Base-by-base conservation (phyloP, 2,113 vertebrate species). In the Boleophthalmus pectinirostris region DNA sequence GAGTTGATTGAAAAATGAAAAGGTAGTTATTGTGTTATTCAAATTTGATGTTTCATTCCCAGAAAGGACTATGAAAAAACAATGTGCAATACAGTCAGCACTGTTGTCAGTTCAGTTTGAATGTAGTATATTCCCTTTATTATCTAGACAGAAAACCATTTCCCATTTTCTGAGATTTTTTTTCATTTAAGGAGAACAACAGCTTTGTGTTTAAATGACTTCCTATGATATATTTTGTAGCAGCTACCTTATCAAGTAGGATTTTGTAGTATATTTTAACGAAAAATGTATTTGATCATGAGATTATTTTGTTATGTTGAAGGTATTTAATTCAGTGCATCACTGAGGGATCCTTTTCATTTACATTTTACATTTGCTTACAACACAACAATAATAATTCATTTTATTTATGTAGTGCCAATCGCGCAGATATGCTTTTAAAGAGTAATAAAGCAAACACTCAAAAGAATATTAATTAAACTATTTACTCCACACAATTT, bases 11-110 rank as follows among this genome's bases (percentile, higher is more conserved):
- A 56, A 60, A 21, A 64, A 25, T 66, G 2, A 67, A 73, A 47
- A 67, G 61, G 60, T 35, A 29, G n/a, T 70, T 81, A 64, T 38
- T n/a, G 24, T 61, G 13, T 21, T 61, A 29, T 61, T 29, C 58
- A 29, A 16, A 29, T 60, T 13, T 61, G 25, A 33, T 61, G 24
- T 61, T 64, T 35, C 8, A 38, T 64, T 35, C 61, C 8, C 18
- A 3, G 20, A 64, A 18, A 63, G 60, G 23, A 58, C 25, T 15
- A 25, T 58, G 60, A 35, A 15, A 63, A 64, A 5, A 61, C 29
- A 29, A 2, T 61, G 29, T 29, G 29, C 20, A 1, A 18, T 7
- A 29, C 23, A 29, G 29, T 60, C 24, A 33, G 21, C 0, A 9
- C 58, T 16, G 6, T 18, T 61, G 58, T 33, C 11, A 29, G 5